Conservation (phyloP, 2,113 vertebrate species). For the Dendropsophus ebraccatus region DNA sequence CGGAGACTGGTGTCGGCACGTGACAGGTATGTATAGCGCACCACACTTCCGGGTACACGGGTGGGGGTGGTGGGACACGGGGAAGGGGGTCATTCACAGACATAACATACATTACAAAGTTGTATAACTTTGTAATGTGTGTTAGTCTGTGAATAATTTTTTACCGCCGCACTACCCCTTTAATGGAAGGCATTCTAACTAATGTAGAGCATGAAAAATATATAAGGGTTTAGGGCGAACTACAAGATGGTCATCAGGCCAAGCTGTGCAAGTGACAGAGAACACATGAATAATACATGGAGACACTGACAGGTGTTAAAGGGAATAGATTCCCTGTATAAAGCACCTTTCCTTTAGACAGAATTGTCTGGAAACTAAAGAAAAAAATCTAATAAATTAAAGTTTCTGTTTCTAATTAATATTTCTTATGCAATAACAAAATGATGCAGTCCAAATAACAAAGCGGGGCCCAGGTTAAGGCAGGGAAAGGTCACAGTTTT, state of each 20-base stretch:
- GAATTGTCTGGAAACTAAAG: not conserved
- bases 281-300: conserved; percentile 36
- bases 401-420: not conserved
- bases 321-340: not conserved
- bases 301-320: not conserved
- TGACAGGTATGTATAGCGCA: too few species aligned
- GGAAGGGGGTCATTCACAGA: too few species aligned
- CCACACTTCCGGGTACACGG: too few species aligned
- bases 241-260: conserved; percentile 53
- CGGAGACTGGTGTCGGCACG: too few species aligned
- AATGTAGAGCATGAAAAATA: conserved; percentile 40
- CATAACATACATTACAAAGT: too few species aligned
- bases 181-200: not conserved
- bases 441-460: too few species aligned
- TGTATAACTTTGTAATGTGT: too few species aligned
- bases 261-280: conserved; percentile 27
- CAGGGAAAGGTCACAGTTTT: not conserved
- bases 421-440: too few species aligned
- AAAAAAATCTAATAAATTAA: not conserved
- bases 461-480: too few species aligned
- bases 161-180: too few species aligned
- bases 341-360: not conserved
- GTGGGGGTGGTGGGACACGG: too few species aligned
- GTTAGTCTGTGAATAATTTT: too few species aligned
- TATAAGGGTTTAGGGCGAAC: conserved; percentile 1